phyloP scores from a whole-genome alignment of 1,140 invertebrate genomes.

The Saccostrea echinata region DNA sequence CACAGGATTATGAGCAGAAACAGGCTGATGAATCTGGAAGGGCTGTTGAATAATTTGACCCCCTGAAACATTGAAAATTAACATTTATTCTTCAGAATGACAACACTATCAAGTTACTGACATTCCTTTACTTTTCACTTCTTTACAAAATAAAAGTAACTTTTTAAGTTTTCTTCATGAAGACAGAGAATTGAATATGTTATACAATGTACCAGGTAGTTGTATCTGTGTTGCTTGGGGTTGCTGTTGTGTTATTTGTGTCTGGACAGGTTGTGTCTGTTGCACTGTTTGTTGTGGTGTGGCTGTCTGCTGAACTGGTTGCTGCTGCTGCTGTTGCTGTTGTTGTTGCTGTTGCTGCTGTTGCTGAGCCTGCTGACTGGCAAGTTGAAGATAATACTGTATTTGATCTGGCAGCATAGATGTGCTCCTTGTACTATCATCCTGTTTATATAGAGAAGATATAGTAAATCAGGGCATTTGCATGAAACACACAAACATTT shows the following conservation, averaged over 20 bases:
- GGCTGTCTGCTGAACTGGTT: slow-evolving; percentile 45
- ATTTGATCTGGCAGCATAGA: slow-evolving; percentile 83
- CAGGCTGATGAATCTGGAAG: slow-evolving; percentile 68
- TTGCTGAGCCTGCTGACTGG: slow-evolving; percentile 85
- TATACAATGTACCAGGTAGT: slow-evolving; percentile 53
- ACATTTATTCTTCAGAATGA: slow-evolving; percentile 26
- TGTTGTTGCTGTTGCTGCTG: slow-evolving; percentile 70
- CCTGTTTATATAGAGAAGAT: slow-evolving; percentile 62
- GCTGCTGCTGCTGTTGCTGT: slow-evolving; percentile 64
- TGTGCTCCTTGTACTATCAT: slow-evolving; percentile 69
- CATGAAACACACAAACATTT: not conserved
- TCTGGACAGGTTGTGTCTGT: slow-evolving; percentile 46
- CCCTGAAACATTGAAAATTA: slow-evolving; percentile 52
- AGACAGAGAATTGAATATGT: not conserved
- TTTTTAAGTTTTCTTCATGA: not conserved
- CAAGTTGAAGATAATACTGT: slow-evolving; percentile 92
- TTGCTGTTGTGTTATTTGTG: slow-evolving; percentile 54
- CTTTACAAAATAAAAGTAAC: not conserved
- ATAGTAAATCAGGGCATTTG: not conserved
- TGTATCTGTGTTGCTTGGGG: slow-evolving; percentile 61
- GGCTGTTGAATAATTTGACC: slow-evolving; percentile 74
- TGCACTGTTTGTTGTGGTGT: slow-evolving; percentile 44
- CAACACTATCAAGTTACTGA: not conserved
- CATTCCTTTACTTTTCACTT: not conserved
- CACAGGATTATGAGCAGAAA: too few relatives aligned